Evolutionary conservation across 2,797 vertebrate genomes (phyloP).

Genomic region (Kryptopterus vitreolus): DNA sequence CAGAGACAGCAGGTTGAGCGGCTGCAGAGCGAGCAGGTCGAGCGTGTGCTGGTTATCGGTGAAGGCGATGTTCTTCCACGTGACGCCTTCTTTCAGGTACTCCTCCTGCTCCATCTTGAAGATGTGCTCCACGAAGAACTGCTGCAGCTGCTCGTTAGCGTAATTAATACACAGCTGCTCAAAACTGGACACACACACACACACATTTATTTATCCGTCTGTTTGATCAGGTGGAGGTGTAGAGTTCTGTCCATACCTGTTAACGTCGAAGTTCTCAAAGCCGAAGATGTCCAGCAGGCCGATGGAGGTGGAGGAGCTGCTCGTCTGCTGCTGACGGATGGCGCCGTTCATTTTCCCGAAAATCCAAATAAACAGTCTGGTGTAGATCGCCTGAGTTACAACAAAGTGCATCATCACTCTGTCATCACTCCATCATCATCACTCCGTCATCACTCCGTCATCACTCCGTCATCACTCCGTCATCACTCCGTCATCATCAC

Average conservation of each 20-base stretch:
- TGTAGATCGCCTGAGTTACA: slow-evolving; percentile 83
- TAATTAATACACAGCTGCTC: slow-evolving; percentile 97
- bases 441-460: no score
- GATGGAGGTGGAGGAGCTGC: slow-evolving; percentile 73
- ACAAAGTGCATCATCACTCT: no score
- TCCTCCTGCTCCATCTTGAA: slow-evolving; percentile 92
- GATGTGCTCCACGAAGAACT: slow-evolving; percentile 89
- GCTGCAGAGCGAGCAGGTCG: slow-evolving; percentile 81
- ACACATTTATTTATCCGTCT: neutral
- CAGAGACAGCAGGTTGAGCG: slow-evolving; percentile 82
- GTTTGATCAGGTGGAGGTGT: neutral
- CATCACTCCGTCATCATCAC: no score
- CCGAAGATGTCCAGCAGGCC: slow-evolving; percentile 95
- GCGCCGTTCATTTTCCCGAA: slow-evolving; percentile 86
- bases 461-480: no score
- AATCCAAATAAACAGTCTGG: slow-evolving; percentile 90
- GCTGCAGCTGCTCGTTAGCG: slow-evolving; percentile 94
- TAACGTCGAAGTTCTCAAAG: slow-evolving; percentile 91
- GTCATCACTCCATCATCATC: no score
- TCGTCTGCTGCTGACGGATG: slow-evolving; percentile 71
- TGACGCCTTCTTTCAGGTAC: slow-evolving; percentile 80
- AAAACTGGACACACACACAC: slow-evolving; percentile 74
- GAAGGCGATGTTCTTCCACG: slow-evolving; percentile 83
- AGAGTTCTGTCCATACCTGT: slow-evolving; percentile 74
- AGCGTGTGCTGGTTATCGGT: slow-evolving; percentile 82